Base-by-base conservation (phyloP, 1,140 invertebrate genomes). In the Lepidurus couesii region DNA sequence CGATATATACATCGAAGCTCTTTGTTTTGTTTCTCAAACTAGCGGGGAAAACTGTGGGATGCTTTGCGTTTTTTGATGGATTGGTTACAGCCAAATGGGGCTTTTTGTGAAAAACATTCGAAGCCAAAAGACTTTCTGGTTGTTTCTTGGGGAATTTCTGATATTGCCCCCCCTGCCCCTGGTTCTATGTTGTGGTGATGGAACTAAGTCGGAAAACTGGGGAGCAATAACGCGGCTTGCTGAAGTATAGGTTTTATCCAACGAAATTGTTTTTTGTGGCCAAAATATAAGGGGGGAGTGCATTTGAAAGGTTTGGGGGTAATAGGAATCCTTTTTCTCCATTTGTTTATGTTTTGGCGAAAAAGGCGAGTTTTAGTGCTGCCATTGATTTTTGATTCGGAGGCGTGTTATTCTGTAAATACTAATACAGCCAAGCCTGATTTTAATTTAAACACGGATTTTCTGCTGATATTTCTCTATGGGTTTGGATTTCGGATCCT, bases 61-160 rank as follows among this genome's bases (percentile, higher is more conserved):
- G 2, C 16, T 65, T 65, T 65, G 16, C 9, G 16, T 65, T 65
- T 65, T 65, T n/a, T 65, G 53, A 65, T 65, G 53, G 53, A 65
- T 65, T 65, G 53, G 53, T 65, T 21, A 65, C 9, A n/a, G 13
- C 13, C 53, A 65, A 65, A 65, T 65, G 9, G 53, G 53, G 16
- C 21, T 65, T 21, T 21, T 65, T 65, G 53, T 65, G 53, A 65
- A 65, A 65, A 65, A 65, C n/a, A 65, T 65, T 13, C 53, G 53
- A 65, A 21, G 16, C 53, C 21, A n/a, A 13, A 65, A 65, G 53
- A 65, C 16, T 47, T 10, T 47, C 53, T 65, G 53, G 53, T 65
- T 65, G 53, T 65, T 65, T 65, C 53, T 65, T 65, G 53, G 53
- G 53, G 53, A 65, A 65, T 65, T 65, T 16, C 53, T 65, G 53